Conservation (phyloP, 2,888 invertebrate genomes). For the Entomobrya proxima region DNA sequence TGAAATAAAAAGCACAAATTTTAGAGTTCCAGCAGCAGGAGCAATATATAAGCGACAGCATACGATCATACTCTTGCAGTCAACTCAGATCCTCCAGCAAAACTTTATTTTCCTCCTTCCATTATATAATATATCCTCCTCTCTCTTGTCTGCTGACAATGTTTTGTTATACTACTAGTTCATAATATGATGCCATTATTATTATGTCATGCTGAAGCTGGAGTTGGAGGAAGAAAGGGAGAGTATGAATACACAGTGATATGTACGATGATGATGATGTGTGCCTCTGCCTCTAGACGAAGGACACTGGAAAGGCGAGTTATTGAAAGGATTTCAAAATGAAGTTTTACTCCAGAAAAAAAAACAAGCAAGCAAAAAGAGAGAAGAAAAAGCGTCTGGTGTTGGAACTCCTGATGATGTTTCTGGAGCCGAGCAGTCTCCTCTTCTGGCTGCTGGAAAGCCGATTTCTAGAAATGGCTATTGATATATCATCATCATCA, state of each 20-base stretch:
- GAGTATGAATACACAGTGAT: not conserved
- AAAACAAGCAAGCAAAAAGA: not conserved
- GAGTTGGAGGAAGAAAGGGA: not conserved
- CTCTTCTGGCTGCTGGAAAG: not conserved
- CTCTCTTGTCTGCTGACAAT: slow-evolving; percentile 22
- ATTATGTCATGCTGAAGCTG: slow-evolving; percentile 38
- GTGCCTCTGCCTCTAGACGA: not conserved
- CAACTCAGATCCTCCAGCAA: slow-evolving; percentile 29
- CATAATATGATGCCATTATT: slow-evolving; percentile 31
- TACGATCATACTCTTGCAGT: slow-evolving; percentile 10
- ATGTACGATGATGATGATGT: not conserved
- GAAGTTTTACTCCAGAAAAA: slow-evolving; percentile 42
- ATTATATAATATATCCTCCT: slow-evolving; percentile 4
- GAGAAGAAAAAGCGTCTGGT: slow-evolving; percentile 3
- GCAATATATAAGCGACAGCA: not conserved
- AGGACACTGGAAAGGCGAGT: not conserved
- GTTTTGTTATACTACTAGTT: slow-evolving; percentile 47
- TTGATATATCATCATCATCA: slow-evolving; percentile 52
- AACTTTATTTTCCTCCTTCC: slow-evolving; percentile 47
- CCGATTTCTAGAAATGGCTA: slow-evolving; percentile 37
- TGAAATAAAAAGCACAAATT: slow-evolving; percentile 35
- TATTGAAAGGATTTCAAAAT: slow-evolving; percentile 61
- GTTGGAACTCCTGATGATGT: not conserved
- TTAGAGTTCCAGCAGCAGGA: not conserved
- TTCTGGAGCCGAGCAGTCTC: slow-evolving; percentile 59